Evolutionary conservation across 2,113 vertebrate species (phyloP), one percentile per base, ranked within the genome.

Genomic region (Leuciscus idus): DNA sequence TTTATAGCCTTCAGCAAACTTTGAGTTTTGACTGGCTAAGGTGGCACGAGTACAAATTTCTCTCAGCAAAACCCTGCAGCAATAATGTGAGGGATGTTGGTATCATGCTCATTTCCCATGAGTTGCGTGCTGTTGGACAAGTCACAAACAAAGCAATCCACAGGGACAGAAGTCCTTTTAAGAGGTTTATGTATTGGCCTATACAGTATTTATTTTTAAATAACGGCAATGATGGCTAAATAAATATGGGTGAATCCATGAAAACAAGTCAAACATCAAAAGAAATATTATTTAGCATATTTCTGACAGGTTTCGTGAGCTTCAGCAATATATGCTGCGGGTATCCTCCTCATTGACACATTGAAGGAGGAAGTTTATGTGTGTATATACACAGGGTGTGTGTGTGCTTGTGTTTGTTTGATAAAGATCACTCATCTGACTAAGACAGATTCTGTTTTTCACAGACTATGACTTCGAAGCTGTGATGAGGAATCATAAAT

Each of bases 401-500:
- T 39, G 77, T 55, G 55, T 39, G 77, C 2, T 12, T 33, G 4
- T 11, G 10, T 77, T 10, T 50, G 74, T 55, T 77, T 77, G 72
- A 48, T 74, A 17, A 57, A 33, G 6, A 77, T 77, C 28, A 77
- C 79, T 70, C 66, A 55, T 57, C 66, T 39, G 50, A 83, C 64
- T 70, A 10, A 57, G 50, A 43, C 81, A 73, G 66, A 15, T 39
- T 33, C 46, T 59, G 79, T 30, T 81, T 36, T 66, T 81, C 61
- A 66, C n/a, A 30, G 61, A 81, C 50, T 50, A 46, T 19, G 13
- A 64, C 13, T 46, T n/a, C 6, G 57, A 62, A 76, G 46, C 23
- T 12, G 10, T 82, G 80, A 57, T 70, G 81, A 82, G 48, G 46
- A 68, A 83, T 70, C 81, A 83, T 83, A 26, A 73, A 57, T 57